Percentiles rank a stretch among this genome's conserved stretches.
These are phyloP conservation scores for Diploscapter pachys DNA, from an alignment of 1,140 invertebrate genomes.

Conservation along the genomic window DNA sequence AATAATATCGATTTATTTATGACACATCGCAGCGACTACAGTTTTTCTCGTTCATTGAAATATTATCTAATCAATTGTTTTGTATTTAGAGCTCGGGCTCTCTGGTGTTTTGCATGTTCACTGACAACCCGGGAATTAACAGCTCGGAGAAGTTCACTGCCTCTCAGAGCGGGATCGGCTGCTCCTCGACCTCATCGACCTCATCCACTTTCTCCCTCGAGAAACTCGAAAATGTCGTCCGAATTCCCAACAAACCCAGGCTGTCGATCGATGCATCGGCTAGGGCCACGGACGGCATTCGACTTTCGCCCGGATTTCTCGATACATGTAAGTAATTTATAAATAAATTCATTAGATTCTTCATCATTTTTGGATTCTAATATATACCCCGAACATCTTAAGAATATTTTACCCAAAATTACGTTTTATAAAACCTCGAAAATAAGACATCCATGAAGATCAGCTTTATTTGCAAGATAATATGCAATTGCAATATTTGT, in stretches of 20 bases:
- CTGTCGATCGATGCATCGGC: conserved; percentile 28
- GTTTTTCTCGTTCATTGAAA: too few relatives aligned
- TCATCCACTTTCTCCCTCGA: not conserved
- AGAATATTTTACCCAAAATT: not conserved
- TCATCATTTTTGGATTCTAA: not conserved
- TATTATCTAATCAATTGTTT: too few relatives aligned
- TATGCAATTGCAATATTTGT: too few relatives aligned
- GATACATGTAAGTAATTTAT: conserved; percentile 2
- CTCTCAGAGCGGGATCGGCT: too few relatives aligned
- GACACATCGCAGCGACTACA: too few relatives aligned
- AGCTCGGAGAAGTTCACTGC: too few relatives aligned
- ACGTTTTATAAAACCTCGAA: not conserved
- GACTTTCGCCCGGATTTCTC: conserved; percentile 20
- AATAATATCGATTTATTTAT: too few relatives aligned
- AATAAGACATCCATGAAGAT: not conserved
- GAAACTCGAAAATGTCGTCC: conserved; percentile 16
- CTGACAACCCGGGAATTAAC: too few relatives aligned
- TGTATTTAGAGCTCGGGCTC: too few relatives aligned
- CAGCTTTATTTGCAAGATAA: too few relatives aligned
- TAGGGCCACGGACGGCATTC: conserved; percentile 8
- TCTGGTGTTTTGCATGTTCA: too few relatives aligned
- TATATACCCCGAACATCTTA: not conserved
- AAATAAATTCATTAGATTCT: not conserved
- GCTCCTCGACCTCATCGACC: not conserved
- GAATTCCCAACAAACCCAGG: conserved; percentile 28